phyloP scores from a whole-genome alignment of 2,113 vertebrate genomes.

The Semnornis frantzii region DNA sequence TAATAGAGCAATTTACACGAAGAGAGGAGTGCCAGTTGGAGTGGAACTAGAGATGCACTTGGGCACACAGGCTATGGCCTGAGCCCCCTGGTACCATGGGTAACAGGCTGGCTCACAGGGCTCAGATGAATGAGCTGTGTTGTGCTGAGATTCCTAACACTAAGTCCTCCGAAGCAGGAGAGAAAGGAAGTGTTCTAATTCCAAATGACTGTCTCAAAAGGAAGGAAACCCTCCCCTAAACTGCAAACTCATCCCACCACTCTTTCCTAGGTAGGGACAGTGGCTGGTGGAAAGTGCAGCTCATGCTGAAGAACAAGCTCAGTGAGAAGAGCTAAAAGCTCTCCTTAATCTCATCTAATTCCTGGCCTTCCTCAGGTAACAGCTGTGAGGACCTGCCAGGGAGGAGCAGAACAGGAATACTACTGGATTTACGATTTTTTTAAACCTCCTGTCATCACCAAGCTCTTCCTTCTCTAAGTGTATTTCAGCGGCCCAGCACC shows the following conservation, averaged over 20 bases:
- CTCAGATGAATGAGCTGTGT: not conserved
- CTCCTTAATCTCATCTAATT: not conserved
- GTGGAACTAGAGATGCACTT: not conserved
- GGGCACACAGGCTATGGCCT: not conserved
- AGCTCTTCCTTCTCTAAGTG: not conserved
- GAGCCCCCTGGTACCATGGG: not conserved
- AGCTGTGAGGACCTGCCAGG: not conserved
- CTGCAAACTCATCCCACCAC: not conserved
- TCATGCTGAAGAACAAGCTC: not conserved
- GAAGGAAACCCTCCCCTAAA: not conserved
- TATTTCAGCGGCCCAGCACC: not conserved
- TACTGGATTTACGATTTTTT: not conserved
- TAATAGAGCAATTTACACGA: not conserved
- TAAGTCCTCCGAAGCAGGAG: fast-evolving
- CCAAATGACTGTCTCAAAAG: not conserved
- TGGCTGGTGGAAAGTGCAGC: not conserved
- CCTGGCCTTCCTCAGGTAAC: not conserved
- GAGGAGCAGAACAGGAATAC: not conserved
- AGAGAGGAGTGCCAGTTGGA: not conserved
- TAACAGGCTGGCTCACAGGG: not conserved
- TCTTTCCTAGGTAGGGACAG: not conserved
- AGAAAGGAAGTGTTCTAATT: not conserved
- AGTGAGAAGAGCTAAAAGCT: not conserved
- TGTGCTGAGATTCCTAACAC: not conserved
- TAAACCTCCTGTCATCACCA: not conserved